phyloP scores from a whole-genome alignment of 2,888 invertebrate species.

The Nemurella pictetii region DNA sequence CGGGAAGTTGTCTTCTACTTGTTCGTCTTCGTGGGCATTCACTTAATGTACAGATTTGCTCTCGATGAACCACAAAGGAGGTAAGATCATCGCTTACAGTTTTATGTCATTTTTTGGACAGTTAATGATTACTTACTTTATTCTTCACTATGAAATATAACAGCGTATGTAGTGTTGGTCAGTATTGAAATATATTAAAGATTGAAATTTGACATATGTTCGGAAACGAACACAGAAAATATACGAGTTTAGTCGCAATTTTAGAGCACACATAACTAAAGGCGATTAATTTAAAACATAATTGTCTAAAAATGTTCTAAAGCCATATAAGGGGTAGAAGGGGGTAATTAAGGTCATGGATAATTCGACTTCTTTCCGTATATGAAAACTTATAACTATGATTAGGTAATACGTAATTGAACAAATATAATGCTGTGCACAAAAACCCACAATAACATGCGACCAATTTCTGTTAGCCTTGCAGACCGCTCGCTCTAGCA shows the following conservation, averaged over 20 bases:
- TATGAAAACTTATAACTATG: neutral
- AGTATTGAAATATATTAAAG: no score
- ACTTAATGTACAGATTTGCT: constrained; percentile 82
- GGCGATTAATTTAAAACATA: neutral
- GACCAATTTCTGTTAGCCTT: neutral
- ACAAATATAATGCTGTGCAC: neutral
- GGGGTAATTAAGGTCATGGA: neutral
- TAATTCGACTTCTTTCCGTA: neutral
- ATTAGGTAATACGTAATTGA: neutral
- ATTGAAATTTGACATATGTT: no score
- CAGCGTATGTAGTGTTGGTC: no score
- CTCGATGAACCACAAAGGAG: constrained; percentile 77
- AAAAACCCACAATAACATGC: neutral
- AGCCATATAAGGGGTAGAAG: neutral
- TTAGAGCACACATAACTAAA: neutral
- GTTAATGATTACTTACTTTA: no score
- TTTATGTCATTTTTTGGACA: no score
- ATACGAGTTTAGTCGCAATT: no score
- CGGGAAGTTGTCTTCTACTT: constrained; percentile 87
- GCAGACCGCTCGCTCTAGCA: neutral
- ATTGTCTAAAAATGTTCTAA: neutral
- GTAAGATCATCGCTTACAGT: constrained; percentile 61
- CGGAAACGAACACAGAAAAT: neutral
- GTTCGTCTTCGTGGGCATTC: constrained; percentile 82
- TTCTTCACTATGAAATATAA: no score